Evolutionary conservation across 2,113 vertebrate genomes (phyloP).

Genomic region (Thomomys bottae): DNA sequence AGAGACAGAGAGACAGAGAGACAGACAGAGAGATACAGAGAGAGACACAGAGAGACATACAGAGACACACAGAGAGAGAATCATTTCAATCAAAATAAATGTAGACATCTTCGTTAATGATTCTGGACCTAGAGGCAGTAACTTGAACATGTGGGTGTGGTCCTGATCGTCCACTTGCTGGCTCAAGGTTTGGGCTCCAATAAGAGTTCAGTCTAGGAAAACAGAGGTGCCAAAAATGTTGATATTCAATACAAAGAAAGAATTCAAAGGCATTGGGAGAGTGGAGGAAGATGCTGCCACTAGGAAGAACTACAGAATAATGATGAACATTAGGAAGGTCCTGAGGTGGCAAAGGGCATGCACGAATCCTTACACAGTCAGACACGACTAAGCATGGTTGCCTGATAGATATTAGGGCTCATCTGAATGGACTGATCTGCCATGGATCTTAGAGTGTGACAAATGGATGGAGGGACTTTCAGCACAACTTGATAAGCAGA

Average conservation of each 20-base stretch:
- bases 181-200: not conserved
- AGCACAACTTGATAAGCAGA: not conserved
- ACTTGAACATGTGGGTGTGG: not conserved
- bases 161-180: not conserved
- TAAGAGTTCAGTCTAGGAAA: not conserved
- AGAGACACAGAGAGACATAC: no score
- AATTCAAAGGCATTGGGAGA: not conserved
- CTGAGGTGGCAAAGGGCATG: not conserved
- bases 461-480: not conserved
- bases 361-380: not conserved
- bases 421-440: not conserved
- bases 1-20: no score
- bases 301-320: not conserved
- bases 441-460: not conserved
- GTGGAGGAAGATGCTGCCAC: not conserved
- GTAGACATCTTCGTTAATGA: not conserved
- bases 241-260: not conserved
- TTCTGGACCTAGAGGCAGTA: not conserved
- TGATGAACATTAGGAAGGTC: not conserved
- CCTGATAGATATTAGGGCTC: not conserved
- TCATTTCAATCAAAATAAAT: not conserved
- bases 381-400: not conserved
- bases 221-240: not conserved
- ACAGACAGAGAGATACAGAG: no score
- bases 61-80: no score